Evolutionary conservation across 37 sponge, comb jelly and placozoan species (phyloP), one percentile per base, ranked within the genome.

Genomic region (Cladorhizidae sp.): DNA sequence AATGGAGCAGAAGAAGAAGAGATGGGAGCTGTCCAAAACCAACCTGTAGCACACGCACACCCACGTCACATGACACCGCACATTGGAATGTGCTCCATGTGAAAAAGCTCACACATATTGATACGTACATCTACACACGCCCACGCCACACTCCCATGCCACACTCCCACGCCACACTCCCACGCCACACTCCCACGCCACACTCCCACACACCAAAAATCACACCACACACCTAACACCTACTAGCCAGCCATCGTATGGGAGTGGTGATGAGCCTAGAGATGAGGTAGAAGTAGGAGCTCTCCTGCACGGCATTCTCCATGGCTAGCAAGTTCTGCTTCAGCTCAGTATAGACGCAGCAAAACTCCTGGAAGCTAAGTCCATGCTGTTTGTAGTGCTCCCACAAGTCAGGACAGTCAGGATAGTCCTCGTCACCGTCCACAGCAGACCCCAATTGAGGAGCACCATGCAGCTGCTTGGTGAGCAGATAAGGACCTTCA

Each of bases 301-400:
- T 26, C 2, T 3, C 11, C 2, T 41, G 20, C 23, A 26, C 14
- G 38, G 55, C 5, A 1, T 40, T 49, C 37, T 79, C 39, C 2
- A 56, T 29, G 17, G 33, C 49, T 57, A 79, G 17, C 28, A 39
- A 20, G 15, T 25, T n/a, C 14, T 58, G 31, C 71, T 32, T 75
- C 28, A 87, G 57, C 69, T 87, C 75, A 41, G 69, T 26, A 20
- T 75, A 74, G 26, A 80, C 52, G 7, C 58, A 52, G 59, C 76
- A 87, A 69, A 87, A 80, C 35, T 80, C 87, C 22, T 80, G 76
- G 39, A 75, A 80, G 39, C 45, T 29, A 1, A 87, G 25, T 0
- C 70, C 67, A 52, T 65, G 45, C 49, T 80, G 76, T 40, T 70
- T 52, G 45, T 39, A 74, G 20, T 50, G 75, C 25, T 63, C 61